Percentiles rank a stretch among this genome's conserved stretches.
Conservation (phyloP, 92 coral and sea anemone species). For the Chrysogorgia sp. region DNA sequence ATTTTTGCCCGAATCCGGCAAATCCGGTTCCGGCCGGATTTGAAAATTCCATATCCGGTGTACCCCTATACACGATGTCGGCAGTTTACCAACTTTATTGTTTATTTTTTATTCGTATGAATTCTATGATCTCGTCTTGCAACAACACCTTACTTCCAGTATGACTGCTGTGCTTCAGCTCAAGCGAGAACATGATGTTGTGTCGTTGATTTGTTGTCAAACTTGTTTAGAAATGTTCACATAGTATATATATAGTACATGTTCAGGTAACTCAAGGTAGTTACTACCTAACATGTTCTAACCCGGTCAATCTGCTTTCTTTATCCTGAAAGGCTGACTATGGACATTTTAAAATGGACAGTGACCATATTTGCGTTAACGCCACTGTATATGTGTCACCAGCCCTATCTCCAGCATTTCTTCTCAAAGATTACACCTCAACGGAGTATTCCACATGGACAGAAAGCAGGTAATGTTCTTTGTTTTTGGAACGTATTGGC, state of each 20-base stretch:
- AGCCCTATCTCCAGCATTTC: constrained; percentile 88
- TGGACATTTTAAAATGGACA: not conserved
- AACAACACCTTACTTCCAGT: too few species aligned
- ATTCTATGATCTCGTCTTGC: too few species aligned
- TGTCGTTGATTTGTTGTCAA: not conserved
- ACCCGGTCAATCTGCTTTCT: not conserved
- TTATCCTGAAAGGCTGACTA: not conserved
- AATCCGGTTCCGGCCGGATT: too few species aligned
- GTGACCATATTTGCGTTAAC: constrained; percentile 60
- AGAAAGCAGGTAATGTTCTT: constrained; percentile 79
- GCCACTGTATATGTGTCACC: constrained; percentile 72
- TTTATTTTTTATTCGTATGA: too few species aligned
- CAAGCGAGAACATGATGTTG: not conserved
- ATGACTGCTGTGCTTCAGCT: too few species aligned
- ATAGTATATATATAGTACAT: too few species aligned
- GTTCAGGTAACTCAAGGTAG: not conserved
- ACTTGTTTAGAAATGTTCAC: not conserved
- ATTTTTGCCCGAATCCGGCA: too few species aligned
- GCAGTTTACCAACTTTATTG: too few species aligned
- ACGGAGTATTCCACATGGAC: constrained; percentile 95
- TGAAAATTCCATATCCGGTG: too few species aligned
- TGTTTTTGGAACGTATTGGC: too few species aligned
- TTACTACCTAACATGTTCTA: not conserved
- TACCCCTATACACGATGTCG: too few species aligned
- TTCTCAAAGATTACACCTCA: constrained; percentile 68